Conservation (phyloP, 2,797 vertebrate species). For the Limosa lapponica region DNA sequence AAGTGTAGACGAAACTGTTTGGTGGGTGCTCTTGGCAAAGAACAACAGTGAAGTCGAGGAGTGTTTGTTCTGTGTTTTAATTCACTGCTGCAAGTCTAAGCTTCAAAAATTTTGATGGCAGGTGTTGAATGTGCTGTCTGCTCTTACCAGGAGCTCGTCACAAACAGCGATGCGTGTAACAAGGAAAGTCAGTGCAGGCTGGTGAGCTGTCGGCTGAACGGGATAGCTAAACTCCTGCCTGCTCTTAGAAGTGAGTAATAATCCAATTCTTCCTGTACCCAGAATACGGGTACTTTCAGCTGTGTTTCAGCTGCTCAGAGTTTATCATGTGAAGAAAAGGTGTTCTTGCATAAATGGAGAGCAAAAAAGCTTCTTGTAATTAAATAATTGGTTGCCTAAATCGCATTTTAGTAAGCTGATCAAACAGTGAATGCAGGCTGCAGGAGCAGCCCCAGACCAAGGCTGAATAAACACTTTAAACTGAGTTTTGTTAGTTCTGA, state of each 20-base stretch:
- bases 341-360: not conserved
- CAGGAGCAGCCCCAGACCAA: not conserved
- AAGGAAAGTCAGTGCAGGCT: not conserved
- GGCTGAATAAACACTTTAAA: not conserved
- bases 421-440: not conserved
- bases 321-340: not conserved
- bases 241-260: not conserved
- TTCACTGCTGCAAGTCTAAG: not conserved
- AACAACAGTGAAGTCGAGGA: not conserved
- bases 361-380: not conserved
- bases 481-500: not conserved
- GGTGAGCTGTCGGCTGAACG: not conserved
- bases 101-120: not conserved
- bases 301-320: not conserved
- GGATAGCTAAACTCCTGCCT: not conserved
- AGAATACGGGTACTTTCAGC: not conserved
- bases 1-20: not conserved
- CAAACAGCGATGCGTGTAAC: rapidly evolving
- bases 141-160: not conserved
- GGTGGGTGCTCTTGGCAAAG: not conserved
- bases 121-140: not conserved
- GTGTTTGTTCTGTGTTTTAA: not conserved
- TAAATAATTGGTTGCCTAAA: not conserved
- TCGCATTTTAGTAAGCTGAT: not conserved
- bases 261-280: not conserved